Evolutionary conservation across 64 coral and sea anemone genomes (phyloP).

Genomic region (Acropora yongei): DNA sequence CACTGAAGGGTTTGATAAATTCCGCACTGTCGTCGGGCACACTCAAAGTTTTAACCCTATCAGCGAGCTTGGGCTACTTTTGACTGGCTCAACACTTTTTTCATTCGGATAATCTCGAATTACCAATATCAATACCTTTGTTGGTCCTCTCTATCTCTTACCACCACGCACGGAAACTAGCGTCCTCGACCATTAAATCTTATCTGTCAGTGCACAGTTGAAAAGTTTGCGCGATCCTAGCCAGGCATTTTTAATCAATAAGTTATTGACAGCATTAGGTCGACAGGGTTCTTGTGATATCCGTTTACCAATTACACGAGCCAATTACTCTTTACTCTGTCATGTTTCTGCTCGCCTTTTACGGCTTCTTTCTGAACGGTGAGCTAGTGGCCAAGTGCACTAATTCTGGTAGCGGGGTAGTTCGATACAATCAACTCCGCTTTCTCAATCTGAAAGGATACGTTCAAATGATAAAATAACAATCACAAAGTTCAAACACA

Average conservation of each 20-base stretch:
- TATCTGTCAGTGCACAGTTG: slow-evolving; percentile 1
- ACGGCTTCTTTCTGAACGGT: background rate
- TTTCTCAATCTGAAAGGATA: background rate
- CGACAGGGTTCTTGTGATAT: background rate
- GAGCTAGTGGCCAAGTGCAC: background rate
- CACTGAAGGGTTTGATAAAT: background rate
- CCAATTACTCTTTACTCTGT: background rate
- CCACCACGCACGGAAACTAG: background rate
- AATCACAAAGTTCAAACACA: slow-evolving; percentile 36
- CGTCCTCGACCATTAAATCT: background rate
- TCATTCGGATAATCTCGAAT: background rate
- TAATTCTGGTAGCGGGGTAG: background rate
- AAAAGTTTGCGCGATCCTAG: background rate
- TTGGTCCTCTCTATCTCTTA: background rate
- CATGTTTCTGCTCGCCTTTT: slow-evolving; percentile 4
- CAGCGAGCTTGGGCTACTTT: background rate
- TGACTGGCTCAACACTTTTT: background rate
- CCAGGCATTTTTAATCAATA: background rate
- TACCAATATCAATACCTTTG: background rate
- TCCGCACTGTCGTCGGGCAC: background rate
- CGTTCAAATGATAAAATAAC: slow-evolving; percentile 11
- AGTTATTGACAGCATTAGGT: background rate
- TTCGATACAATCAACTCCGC: background rate
- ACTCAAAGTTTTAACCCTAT: background rate
- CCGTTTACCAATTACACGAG: background rate